phyloP scores from a whole-genome alignment of 2,797 vertebrate species.

The Hyperoplus lanceolatus region DNA sequence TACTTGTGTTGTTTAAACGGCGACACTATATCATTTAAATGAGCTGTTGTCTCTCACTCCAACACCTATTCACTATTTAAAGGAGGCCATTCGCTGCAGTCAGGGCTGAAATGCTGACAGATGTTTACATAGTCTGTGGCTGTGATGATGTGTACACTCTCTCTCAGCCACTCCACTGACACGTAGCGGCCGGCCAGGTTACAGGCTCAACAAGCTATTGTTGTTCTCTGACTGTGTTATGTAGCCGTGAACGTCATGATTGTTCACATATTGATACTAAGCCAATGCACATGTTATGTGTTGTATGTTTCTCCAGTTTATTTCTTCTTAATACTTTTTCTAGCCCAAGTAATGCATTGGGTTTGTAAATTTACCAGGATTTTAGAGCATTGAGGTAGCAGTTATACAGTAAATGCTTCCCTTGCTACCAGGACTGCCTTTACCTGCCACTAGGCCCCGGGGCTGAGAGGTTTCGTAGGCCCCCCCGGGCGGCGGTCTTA shows the following conservation, averaged over 20 bases:
- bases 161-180: not conserved
- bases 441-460: constrained; percentile 2
- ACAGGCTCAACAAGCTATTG: not conserved
- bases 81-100: not conserved
- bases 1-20: not conserved
- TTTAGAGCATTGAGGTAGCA: constrained; percentile 5
- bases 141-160: not conserved
- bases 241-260: not conserved
- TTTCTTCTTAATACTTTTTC: not conserved
- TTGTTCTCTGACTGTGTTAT: not conserved
- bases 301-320: not conserved
- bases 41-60: not conserved
- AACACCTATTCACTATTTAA: not conserved
- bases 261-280: not conserved
- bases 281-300: not conserved
- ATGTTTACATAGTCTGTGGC: not conserved
- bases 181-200: not conserved
- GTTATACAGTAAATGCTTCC: not conserved
- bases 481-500: too few relatives aligned
- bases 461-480: too few relatives aligned
- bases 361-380: not conserved
- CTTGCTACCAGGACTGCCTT: not conserved
- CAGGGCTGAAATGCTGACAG: not conserved
- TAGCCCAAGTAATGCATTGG: not conserved
- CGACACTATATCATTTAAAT: not conserved